A percentile compares a stretch with the other conserved stretches of the same genome.
phyloP scores from a whole-genome alignment of 2,797 vertebrate species.

The Phataginus tricuspis region DNA sequence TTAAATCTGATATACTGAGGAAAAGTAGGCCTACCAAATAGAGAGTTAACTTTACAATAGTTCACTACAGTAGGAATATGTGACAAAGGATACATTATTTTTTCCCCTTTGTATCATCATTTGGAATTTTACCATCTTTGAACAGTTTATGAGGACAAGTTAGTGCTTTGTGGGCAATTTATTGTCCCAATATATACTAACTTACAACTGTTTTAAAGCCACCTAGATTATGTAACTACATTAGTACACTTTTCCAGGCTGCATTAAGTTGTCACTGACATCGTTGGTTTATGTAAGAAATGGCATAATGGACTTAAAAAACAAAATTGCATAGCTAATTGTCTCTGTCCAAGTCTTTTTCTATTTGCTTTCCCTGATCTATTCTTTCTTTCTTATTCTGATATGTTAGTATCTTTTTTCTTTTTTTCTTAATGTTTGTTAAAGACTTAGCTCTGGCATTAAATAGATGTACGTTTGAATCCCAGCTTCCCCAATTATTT shows the following conservation, averaged over 20 bases:
- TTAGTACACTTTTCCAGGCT: not conserved
- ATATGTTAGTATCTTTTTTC: not conserved
- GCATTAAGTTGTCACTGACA: not conserved
- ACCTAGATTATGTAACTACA: not conserved
- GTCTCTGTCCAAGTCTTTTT: not conserved
- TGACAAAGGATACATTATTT: not conserved
- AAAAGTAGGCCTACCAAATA: not conserved
- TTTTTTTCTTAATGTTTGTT: not conserved
- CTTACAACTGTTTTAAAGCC: not conserved
- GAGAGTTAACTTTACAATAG: not conserved
- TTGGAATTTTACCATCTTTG: not conserved
- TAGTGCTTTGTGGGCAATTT: not conserved
- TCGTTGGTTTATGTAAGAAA: not conserved
- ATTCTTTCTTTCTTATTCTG: not conserved
- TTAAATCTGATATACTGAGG: not conserved
- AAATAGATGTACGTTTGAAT: not conserved
- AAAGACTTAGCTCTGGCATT: not conserved
- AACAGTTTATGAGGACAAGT: not conserved
- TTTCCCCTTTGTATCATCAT: not conserved
- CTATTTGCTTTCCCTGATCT: not conserved
- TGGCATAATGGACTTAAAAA: not conserved
- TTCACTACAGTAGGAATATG: not conserved
- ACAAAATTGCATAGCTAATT: not conserved
- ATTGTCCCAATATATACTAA: not conserved
- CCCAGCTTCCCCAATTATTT: not conserved